These are phyloP conservation scores for Drosophila percnosoma DNA, from an alignment of 2,888 invertebrate genomes.

Conservation along the genomic window DNA sequence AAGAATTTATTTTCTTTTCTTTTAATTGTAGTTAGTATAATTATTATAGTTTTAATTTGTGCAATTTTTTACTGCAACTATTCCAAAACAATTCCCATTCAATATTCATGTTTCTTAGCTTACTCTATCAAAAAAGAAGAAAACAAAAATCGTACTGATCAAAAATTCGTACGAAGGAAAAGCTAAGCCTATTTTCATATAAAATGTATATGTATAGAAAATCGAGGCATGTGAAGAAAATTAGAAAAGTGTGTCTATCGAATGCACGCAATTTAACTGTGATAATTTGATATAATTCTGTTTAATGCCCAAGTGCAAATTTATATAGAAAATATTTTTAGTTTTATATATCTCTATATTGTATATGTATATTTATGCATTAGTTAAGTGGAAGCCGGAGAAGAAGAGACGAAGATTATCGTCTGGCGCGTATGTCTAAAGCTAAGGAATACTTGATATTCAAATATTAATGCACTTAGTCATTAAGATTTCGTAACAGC, in stretches of 20 bases:
- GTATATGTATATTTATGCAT: slow-evolving; percentile 48
- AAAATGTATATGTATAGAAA: slow-evolving; percentile 31
- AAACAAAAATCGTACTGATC: slow-evolving; percentile 26
- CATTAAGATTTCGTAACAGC: slow-evolving; percentile 30
- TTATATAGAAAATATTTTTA: slow-evolving; percentile 57
- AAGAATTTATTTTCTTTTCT: slow-evolving; percentile 34
- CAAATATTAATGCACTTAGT: slow-evolving; percentile 49
- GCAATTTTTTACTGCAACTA: slow-evolving; percentile 70
- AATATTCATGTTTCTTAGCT: slow-evolving; percentile 51
- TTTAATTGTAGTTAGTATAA: slow-evolving; percentile 30
- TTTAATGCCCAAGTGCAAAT: slow-evolving; percentile 66
- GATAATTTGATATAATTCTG: slow-evolving; percentile 71
- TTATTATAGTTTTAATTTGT: slow-evolving; percentile 51
- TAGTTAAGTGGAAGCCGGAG: slow-evolving; percentile 37
- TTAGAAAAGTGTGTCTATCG: slow-evolving; percentile 57
- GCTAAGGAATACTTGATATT: slow-evolving; percentile 19
- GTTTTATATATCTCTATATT: slow-evolving; percentile 47
- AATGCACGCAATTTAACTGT: slow-evolving; percentile 80
- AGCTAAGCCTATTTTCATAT: slow-evolving; percentile 52
- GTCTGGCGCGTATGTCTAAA: slow-evolving; percentile 3
- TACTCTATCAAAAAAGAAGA: slow-evolving; percentile 28
- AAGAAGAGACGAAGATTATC: slow-evolving; percentile 1
- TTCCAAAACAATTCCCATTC: slow-evolving; percentile 71
- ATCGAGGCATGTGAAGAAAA: slow-evolving; percentile 30
- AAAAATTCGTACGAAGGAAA: slow-evolving; percentile 28